Conservation (phyloP, 2,113 vertebrate genomes). For the Trematocara unimaculatum region DNA sequence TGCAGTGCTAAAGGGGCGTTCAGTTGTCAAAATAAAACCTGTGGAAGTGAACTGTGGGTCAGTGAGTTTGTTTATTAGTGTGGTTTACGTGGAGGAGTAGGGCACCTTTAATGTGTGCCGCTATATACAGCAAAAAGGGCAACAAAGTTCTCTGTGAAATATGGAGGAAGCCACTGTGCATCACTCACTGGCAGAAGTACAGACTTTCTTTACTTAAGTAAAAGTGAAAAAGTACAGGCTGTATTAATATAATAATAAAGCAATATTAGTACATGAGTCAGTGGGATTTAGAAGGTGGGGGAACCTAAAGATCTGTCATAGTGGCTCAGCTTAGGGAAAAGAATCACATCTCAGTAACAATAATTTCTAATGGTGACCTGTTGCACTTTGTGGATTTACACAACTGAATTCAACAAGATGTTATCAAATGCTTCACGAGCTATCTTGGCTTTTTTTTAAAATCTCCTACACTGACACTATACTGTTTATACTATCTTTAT, state of each 20-base stretch:
- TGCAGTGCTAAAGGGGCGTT: conserved; percentile 52
- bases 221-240: background rate
- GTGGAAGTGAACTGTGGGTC: conserved; percentile 42
- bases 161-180: background rate
- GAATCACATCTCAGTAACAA: background rate
- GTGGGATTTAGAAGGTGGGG: background rate
- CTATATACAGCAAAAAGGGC: background rate
- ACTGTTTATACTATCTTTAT: background rate
- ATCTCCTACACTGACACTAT: background rate
- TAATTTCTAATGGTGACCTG: background rate
- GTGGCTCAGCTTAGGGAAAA: background rate
- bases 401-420: background rate
- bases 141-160: background rate
- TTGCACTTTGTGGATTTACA: background rate
- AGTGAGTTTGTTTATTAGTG: conserved; percentile 53
- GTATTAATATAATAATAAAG: background rate
- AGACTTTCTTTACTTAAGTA: background rate
- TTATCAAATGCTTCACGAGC: background rate
- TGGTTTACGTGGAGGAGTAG: conserved; percentile 22
- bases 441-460: background rate
- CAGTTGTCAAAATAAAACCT: conserved; percentile 64
- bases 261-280: background rate
- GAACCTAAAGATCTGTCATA: background rate
- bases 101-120: conserved; percentile 29
- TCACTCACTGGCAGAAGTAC: background rate